phyloP scores from a whole-genome alignment of 1,140 invertebrate genomes.

The Proales similis region DNA sequence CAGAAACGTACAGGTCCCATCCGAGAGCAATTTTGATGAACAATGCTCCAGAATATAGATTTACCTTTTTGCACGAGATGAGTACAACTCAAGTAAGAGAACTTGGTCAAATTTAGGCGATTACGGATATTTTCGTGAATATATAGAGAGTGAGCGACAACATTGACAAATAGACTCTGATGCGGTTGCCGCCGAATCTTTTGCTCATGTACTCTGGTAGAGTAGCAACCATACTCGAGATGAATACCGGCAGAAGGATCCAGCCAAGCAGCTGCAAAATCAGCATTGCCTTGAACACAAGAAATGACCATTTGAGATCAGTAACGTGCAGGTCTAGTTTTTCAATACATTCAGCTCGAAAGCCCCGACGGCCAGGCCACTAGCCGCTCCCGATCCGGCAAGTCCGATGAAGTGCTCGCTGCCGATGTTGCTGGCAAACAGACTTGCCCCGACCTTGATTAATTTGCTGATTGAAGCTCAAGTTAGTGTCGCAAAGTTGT shows the following conservation, averaged over 20 bases:
- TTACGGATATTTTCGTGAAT: slow-evolving; percentile 60
- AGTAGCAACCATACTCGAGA: slow-evolving; percentile 55
- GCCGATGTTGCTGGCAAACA: slow-evolving; percentile 61
- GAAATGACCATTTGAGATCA: background rate
- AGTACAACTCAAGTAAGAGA: slow-evolving; percentile 41
- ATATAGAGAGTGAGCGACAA: slow-evolving; percentile 58
- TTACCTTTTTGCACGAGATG: slow-evolving; percentile 47
- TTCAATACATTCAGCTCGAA: slow-evolving; percentile 60
- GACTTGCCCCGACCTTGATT: slow-evolving; percentile 59
- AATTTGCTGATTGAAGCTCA: no score
- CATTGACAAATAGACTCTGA: slow-evolving; percentile 57
- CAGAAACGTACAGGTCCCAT: slow-evolving; percentile 56
- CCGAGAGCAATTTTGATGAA: slow-evolving; percentile 57
- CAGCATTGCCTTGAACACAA: slow-evolving; percentile 52
- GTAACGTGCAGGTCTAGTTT: no score
- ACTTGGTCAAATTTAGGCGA: no score
- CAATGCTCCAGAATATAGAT: slow-evolving; percentile 54
- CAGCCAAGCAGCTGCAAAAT: slow-evolving; percentile 57
- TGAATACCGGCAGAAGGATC: slow-evolving; percentile 60
- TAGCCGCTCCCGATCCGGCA: slow-evolving; percentile 55
- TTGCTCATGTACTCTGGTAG: slow-evolving; percentile 59
- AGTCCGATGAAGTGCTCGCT: slow-evolving; percentile 61
- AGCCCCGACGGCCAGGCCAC: slow-evolving; percentile 56
- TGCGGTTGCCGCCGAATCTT: slow-evolving; percentile 57
- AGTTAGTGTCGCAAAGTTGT: no score